Evolutionary conservation across 1,140 invertebrate genomes (phyloP).

Genomic region (Aphis craccivora): DNA sequence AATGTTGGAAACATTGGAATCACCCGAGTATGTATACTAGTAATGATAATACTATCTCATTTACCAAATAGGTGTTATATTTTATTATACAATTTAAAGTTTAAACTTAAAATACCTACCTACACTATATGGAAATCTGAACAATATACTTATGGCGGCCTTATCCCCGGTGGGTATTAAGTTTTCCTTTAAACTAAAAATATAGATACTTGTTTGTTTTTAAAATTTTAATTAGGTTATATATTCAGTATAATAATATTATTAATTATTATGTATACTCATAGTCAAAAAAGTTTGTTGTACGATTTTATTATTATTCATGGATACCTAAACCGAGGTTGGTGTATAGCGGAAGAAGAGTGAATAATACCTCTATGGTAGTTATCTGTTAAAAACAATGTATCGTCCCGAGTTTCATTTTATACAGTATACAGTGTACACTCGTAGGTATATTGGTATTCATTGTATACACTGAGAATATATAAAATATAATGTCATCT

Average conservation of each 20-base stretch:
- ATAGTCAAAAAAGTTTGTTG: not conserved
- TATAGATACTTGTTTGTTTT: not conserved
- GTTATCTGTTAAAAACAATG: not conserved
- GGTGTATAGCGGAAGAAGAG: not conserved
- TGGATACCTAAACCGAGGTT: not conserved
- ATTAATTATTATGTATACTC: not conserved
- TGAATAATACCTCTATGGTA: not conserved
- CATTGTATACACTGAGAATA: not conserved
- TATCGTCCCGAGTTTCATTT: not conserved
- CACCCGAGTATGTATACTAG: not conserved
- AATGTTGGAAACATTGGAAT: slow-evolving; percentile 49
- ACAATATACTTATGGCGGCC: not conserved
- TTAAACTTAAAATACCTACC: not conserved
- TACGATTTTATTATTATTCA: not conserved
- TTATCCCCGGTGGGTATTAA: not conserved
- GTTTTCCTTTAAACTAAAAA: not conserved
- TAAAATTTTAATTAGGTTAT: not conserved
- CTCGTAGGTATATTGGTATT: not conserved
- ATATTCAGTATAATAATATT: not conserved
- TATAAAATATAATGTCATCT: not conserved
- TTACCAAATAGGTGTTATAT: not conserved
- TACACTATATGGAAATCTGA: not conserved
- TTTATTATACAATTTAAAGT: not conserved
- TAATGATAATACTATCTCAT: not conserved
- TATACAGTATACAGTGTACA: not conserved